Conservation (phyloP, 2,797 vertebrate genomes). For the Neomorphus geoffroyi region DNA sequence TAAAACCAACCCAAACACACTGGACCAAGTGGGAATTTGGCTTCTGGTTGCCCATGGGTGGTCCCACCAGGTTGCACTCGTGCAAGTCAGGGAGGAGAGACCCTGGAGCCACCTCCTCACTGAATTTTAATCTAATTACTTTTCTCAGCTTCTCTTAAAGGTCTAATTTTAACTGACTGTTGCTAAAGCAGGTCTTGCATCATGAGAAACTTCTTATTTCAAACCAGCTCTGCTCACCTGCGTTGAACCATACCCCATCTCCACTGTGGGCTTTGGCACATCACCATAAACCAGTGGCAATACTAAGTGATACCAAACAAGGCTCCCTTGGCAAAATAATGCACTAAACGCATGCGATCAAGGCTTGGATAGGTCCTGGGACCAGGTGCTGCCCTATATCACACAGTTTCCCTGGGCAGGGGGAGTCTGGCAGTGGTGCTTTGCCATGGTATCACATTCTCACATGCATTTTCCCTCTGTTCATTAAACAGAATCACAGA, state of each 20-base stretch:
- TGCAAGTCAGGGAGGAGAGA: neutral
- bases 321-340: neutral
- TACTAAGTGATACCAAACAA: neutral
- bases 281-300: neutral
- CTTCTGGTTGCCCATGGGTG: neutral
- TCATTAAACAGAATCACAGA: neutral
- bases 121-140: neutral
- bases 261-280: neutral
- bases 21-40: neutral
- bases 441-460: neutral
- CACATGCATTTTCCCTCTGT: neutral
- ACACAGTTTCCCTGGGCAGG: fast-evolving
- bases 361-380: neutral
- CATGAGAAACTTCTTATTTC: neutral
- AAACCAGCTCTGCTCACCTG: neutral
- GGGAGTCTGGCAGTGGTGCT: no score
- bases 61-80: neutral
- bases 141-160: neutral
- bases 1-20: neutral
- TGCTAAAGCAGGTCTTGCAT: neutral
- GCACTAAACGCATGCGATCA: neutral
- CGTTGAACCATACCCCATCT: neutral
- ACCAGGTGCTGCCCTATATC: neutral
- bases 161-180: neutral
- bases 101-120: neutral